Evolutionary conservation across 2,888 invertebrate species (phyloP).

Genomic region (Chesias legatella): DNA sequence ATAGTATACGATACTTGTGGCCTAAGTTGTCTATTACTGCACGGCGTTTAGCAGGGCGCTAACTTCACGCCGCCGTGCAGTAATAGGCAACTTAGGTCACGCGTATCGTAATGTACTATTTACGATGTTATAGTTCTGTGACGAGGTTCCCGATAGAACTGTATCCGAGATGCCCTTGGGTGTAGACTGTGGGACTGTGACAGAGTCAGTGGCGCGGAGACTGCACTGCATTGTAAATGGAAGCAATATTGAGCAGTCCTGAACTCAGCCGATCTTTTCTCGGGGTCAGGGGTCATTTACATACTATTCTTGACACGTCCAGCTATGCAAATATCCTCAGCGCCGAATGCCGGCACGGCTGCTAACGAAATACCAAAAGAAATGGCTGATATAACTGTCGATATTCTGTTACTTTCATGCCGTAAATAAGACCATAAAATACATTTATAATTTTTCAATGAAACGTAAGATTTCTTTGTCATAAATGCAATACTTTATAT

Average conservation of each 20-base stretch:
- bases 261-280: conserved; percentile 42
- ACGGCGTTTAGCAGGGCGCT: too few relatives aligned
- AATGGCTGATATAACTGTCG: conserved; percentile 13
- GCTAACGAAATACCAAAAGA: conserved; percentile 21
- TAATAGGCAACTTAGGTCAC: too few relatives aligned
- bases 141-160: too few relatives aligned
- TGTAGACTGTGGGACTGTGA: conserved; percentile 7
- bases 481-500: too few relatives aligned
- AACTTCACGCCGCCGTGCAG: too few relatives aligned
- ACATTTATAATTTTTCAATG: too few relatives aligned
- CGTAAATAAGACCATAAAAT: not conserved
- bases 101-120: too few relatives aligned
- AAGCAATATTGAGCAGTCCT: conserved; percentile 52
- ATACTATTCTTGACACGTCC: conserved; percentile 77
- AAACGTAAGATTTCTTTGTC: too few relatives aligned
- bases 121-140: too few relatives aligned
- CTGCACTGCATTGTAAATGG: conserved; percentile 52
- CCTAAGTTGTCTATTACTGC: too few relatives aligned
- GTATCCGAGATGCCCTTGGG: conserved; percentile 1
- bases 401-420: conserved; percentile 3
- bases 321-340: conserved; percentile 65
- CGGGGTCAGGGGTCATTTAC: conserved; percentile 59
- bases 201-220: conserved; percentile 26
- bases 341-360: conserved; percentile 34
- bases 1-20: too few relatives aligned